Base-by-base conservation (phyloP, 2,113 vertebrate genomes). In the Macaca nemestrina region DNA sequence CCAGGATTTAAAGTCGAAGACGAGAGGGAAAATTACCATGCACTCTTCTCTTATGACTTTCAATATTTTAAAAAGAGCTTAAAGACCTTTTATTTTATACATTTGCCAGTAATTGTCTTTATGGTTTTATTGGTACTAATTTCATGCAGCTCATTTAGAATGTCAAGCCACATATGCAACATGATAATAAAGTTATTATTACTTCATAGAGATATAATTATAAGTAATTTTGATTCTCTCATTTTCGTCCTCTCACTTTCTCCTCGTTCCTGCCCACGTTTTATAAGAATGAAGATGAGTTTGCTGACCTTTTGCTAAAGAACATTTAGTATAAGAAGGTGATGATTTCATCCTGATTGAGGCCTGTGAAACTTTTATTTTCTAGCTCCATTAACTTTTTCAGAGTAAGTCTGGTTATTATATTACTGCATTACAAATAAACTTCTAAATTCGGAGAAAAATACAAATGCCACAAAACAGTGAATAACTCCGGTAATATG, bases 121-220 rank as follows among this genome's bases (percentile, higher is more conserved):
- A 97, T 95, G 79, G 52, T 96, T 98, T 98, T 97, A 97, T 97
- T 96, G 95, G 96, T 97, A 97, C 98, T 97, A 97, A 98, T 98
- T 97, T 96, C 97, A 97, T 80, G 93, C 78, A 96, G 94, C 93
- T 95, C 97, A 95, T 97, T 97, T 97, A 98, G 96, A 98, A 98
- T 97, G 97, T 95, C 97, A 98, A 95, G 96, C 90, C 95, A 96
- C 96, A 97, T 96, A 97, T 85, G 95, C 89, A 96, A 92, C 92
- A 86, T 40, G 96, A 97, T 94, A 96, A 98, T 98, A 98, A 98
- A 98, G 94, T 97, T 97, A 96, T 97, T 97, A 98, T 97, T 96
- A 94, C 97, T 95, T 97, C 96, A 96, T 27, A 95, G 96, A 97
- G 95, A 97, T 90, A 87, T 97, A 97, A 98, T 97, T 97, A 96